These are phyloP conservation scores for Psephotus haematonotus DNA, from an alignment of 2,113 vertebrate genomes.

Conservation along the genomic window DNA sequence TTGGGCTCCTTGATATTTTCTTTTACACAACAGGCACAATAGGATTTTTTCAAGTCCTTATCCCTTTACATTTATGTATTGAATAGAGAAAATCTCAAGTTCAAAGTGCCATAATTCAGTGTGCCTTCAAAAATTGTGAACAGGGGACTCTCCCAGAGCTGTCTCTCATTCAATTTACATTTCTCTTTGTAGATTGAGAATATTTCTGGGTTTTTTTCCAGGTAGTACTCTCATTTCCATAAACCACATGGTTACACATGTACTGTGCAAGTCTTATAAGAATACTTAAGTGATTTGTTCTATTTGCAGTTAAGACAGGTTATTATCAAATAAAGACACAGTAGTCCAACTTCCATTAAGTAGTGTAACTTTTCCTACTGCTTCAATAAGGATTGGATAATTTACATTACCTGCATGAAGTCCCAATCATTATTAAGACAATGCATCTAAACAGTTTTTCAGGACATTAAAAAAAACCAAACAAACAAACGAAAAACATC, in stretches of 20 bases:
- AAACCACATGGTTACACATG: not conserved
- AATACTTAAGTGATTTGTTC: not conserved
- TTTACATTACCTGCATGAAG: not conserved
- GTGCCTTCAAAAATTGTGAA: not conserved
- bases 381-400: not conserved
- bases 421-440: not conserved
- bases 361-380: not conserved
- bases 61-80: not conserved
- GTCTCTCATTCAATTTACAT: not conserved
- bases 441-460: not conserved
- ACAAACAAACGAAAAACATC: not conserved
- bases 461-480: not conserved
- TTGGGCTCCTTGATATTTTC: not conserved
- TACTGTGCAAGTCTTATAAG: not conserved
- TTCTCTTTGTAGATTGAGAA: not conserved
- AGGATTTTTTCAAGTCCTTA: not conserved
- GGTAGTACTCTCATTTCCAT: not conserved
- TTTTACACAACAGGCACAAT: not conserved
- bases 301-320: not conserved
- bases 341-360: not conserved
- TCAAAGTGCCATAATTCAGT: not conserved
- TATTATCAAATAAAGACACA: not conserved
- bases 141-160: accelerated
- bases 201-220: not conserved
- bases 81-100: not conserved